These are phyloP conservation scores for Microtus montanus DNA, from an alignment of 2,113 vertebrate species.

Conservation along the genomic window DNA sequence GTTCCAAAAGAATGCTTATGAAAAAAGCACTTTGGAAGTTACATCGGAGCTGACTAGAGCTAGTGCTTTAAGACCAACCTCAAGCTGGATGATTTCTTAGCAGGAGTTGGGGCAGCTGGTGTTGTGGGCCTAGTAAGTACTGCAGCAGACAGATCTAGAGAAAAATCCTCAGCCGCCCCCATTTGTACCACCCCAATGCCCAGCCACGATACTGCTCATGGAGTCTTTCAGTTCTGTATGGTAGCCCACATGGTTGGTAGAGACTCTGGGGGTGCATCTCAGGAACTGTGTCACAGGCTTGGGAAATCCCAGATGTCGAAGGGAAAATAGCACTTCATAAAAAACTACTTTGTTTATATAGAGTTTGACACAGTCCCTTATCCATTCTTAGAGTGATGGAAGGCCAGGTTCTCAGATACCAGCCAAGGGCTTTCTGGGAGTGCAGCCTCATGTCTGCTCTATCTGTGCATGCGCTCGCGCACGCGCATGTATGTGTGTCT, in stretches of 20 bases:
- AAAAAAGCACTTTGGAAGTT: not conserved
- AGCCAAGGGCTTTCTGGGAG: not conserved
- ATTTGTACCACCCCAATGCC: not conserved
- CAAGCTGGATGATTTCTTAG: not conserved
- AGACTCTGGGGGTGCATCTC: not conserved
- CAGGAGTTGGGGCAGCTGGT: not conserved
- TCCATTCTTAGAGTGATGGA: not conserved
- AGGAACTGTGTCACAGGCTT: not conserved
- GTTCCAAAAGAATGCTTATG: not conserved
- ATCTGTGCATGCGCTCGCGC: rapidly evolving
- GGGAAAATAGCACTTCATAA: not conserved
- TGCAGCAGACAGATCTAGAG: not conserved
- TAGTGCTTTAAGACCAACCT: not conserved
- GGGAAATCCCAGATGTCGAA: too few species aligned
- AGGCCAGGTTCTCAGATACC: not conserved
- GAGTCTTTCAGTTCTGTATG: not conserved
- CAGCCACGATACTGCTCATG: not conserved
- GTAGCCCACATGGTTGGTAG: not conserved
- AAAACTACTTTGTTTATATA: not conserved
- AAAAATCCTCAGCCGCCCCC: not conserved
- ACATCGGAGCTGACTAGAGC: rapidly evolving
- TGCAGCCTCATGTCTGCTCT: too few species aligned
- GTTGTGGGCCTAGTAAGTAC: too few species aligned
- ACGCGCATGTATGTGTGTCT: too few species aligned
- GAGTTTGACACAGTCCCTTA: too few species aligned